Percentiles rank a stretch among this genome's conserved stretches.
Evolutionary conservation across 1,140 invertebrate genomes (phyloP).

Genomic region (Drosophila tani): DNA sequence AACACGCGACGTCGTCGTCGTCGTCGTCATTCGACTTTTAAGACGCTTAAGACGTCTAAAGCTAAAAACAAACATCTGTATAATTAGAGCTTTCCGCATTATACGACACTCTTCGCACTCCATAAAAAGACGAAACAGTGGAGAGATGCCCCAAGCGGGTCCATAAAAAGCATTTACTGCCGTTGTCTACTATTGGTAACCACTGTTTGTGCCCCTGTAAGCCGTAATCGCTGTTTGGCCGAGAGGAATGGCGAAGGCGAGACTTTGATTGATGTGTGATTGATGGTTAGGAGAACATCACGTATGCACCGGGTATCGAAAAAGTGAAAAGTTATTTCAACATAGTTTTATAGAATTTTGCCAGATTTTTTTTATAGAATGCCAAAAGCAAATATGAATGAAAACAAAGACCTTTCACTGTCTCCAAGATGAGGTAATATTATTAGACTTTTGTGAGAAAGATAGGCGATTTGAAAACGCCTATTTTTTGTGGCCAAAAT

Average conservation of each 20-base stretch:
- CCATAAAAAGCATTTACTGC: slow-evolving; percentile 25
- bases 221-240: slow-evolving; percentile 7
- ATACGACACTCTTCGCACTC: slow-evolving; percentile 23
- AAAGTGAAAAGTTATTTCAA: slow-evolving; percentile 1
- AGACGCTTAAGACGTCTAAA: slow-evolving; percentile 24
- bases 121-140: slow-evolving; percentile 20
- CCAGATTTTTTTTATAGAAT: slow-evolving; percentile 6
- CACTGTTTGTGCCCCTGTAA: slow-evolving; percentile 27
- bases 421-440: slow-evolving; percentile 5
- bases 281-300: slow-evolving; percentile 24
- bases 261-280: slow-evolving; percentile 53
- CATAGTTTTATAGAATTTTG: slow-evolving; percentile 9
- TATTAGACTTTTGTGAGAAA: neutral
- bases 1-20: slow-evolving; percentile 19
- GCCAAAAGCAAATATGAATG: neutral
- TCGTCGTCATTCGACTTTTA: slow-evolving; percentile 12
- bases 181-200: slow-evolving; percentile 6
- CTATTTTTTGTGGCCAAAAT: too few species aligned
- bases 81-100: slow-evolving; percentile 49
- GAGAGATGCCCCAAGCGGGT: slow-evolving; percentile 1
- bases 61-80: slow-evolving; percentile 50
- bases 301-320: slow-evolving; percentile 31
- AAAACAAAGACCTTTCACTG: neutral
- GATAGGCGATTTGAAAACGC: too few species aligned
- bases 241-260: slow-evolving; percentile 8